Evolutionary conservation across 2,113 vertebrate genomes (phyloP), one percentile per base, ranked within the genome.

Genomic region (Rutilus rutilus): DNA sequence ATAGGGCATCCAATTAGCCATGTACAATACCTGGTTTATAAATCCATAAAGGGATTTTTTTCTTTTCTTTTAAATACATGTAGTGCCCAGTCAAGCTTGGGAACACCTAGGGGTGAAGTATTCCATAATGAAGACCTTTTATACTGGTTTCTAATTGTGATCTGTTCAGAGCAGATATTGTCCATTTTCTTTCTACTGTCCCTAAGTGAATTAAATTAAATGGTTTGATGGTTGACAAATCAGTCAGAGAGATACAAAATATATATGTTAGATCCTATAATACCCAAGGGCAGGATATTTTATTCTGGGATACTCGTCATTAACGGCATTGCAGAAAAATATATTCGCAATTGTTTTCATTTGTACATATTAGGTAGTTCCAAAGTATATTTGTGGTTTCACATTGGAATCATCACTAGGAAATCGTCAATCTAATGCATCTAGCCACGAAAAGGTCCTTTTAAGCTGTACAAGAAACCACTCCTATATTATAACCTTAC

Each of bases 151-250:
- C 69, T 86, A 87, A 88, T 67, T 74, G 83, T 91, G 86, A 94
- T 79, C 50, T 91, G 82, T 91, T 87, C 90, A 12, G 91, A 90
- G 87, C 83, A n/a, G 91, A 92, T 90, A 88, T 90, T 81, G 83
- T 83, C 82, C 80, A 71, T 90, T 90, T 78, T 54, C 17, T 85
- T 71, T 84, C 75, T 50, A 82, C 85, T 90, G 83, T 62, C 81
- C 91, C 86, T 84, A 81, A 75, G 80, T 86, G 57, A 91, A 84
- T 91, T 92, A 90, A 87, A 92, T 91, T 25, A 83, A 89, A 82
- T 91, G 81, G 89, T 92, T 90, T 90, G 78, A 93, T 93, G 90
- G 89, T 90, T 87, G 27, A 60, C 42, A 76, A 82, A 87, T 85
- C 81, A 65, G 79, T 83, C 65, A 86, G 83, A 75, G 12, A 78